Base-by-base conservation (phyloP, 1,140 invertebrate genomes). In the Pseudomyrmex sp. region DNA sequence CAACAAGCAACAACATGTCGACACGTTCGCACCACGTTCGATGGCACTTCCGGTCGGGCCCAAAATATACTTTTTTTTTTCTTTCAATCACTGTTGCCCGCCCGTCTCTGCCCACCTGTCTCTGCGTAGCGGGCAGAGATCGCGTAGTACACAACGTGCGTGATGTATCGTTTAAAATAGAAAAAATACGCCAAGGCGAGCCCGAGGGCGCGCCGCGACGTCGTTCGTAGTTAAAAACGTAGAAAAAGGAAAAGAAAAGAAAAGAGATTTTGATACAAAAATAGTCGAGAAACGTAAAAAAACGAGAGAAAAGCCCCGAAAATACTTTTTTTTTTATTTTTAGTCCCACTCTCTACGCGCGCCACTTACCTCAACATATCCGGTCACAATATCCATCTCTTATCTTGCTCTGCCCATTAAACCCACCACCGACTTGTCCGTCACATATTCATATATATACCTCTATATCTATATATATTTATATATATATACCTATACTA, bases 1-100 rank as follows among this genome's bases (percentile, higher is more conserved):
- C 89, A 88, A 82, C 77, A 88, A 90, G 79, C 80, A 66, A 88
- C 77, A 89, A 74, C 76, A 85, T 85, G 72, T 70, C 66, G 46
- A 80, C 46, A 80, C 76, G 76, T 80, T 72, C 54, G 66, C 72
- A 72, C 54, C 66, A 54, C 66, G 76, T 59, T 48, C 23, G 66
- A 72, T 23, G 54, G 54, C 72, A 83, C 15, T 44, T 26, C 18
- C 69, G 66, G 15, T 59, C 82, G 48, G 44, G 12, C 54, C 35
- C 35, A 35, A 35, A 35, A 35, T 35, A 35, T 35, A 8, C 44
- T 18, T 26, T 48, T 68, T 66, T 83, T 58, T 75, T 56, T 75
- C 65, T 82, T 75, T 23, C 62, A 54, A 66, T 88, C 52, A 61
- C 52, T 76, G 46, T 74, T 77, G 73, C 58, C 59, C 48, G 46